These are phyloP conservation scores for Xenentodon cancila DNA, from an alignment of 2,797 vertebrate genomes.

Conservation along the genomic window DNA sequence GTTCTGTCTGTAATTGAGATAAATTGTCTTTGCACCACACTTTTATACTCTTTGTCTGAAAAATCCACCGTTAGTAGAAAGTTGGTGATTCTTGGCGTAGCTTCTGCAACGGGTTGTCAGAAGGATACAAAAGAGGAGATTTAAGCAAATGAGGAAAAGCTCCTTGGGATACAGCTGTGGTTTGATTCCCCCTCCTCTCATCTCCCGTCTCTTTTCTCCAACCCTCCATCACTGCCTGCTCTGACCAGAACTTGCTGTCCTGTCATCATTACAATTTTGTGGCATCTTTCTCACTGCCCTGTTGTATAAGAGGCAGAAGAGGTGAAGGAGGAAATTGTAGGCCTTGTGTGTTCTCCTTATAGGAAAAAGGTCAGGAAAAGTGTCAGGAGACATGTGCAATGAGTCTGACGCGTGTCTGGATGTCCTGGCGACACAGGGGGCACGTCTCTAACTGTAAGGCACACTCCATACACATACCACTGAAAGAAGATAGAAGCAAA, in stretches of 20 bases:
- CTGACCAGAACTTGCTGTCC: conserved; percentile 40
- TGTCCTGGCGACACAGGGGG: conserved; percentile 98
- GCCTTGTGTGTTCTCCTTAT: conserved; percentile 50
- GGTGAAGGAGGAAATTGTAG: conserved; percentile 52
- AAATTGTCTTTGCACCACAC: conserved; percentile 18
- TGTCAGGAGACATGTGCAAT: conserved; percentile 99
- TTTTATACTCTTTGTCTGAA: conserved; percentile 14
- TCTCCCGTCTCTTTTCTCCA: conserved; percentile 37
- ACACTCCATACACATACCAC: conserved; percentile 99
- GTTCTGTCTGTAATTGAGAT: conserved; percentile 23
- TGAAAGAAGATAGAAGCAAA: conserved; percentile 52
- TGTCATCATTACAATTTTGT: conserved; percentile 34
- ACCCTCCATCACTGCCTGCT: conserved; percentile 30
- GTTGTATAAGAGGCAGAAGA: conserved; percentile 53
- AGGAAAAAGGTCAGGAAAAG: conserved; percentile 47
- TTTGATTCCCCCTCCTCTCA: conserved; percentile 43
- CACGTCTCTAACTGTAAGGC: conserved; percentile 99
- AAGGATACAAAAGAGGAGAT: conserved; percentile 57
- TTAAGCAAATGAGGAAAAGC: conserved; percentile 42
- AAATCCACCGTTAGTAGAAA: conserved; percentile 42
- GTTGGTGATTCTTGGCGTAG: conserved; percentile 40
- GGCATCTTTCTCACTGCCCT: conserved; percentile 46
- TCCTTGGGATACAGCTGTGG: conserved; percentile 38
- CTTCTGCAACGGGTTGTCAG: conserved; percentile 51
- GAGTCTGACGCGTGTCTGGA: conserved; percentile 96